Conservation (phyloP, 2,888 invertebrate species). For the Xestia rhomboidea region DNA sequence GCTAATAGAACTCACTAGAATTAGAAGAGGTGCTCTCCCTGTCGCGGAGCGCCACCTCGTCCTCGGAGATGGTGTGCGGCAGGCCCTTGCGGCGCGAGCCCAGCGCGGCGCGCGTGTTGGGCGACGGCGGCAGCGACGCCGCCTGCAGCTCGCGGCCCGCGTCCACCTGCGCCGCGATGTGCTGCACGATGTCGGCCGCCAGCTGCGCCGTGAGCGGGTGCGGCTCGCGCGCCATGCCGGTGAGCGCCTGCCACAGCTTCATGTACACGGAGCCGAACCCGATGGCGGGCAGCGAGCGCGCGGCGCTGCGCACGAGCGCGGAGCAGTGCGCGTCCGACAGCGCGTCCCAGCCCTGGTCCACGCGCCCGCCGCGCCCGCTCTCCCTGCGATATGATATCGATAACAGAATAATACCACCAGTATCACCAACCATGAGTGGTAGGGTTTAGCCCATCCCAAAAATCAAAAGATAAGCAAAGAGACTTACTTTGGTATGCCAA, state of each 20-base stretch:
- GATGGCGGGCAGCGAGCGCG: constrained; percentile 80
- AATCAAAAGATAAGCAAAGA: no score
- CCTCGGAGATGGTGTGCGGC: constrained; percentile 85
- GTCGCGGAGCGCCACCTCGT: constrained; percentile 77
- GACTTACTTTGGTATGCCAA: no score
- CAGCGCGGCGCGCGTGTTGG: constrained; percentile 87
- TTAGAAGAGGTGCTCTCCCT: constrained; percentile 80
- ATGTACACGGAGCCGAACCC: constrained; percentile 95
- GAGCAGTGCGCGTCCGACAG: constrained; percentile 61
- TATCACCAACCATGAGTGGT: no score
- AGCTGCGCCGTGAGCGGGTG: constrained; percentile 95
- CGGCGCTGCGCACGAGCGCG: constrained; percentile 57
- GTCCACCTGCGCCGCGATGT: constrained; percentile 93
- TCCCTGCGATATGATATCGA: constrained; percentile 48
- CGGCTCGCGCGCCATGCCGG: constrained; percentile 95
- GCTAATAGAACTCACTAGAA: constrained; percentile 84
- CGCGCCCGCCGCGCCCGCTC: constrained; percentile 69
- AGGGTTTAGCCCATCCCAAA: no score
- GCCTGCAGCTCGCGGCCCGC: constrained; percentile 68
- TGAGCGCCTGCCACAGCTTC: constrained; percentile 96
- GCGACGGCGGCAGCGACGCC: constrained; percentile 91
- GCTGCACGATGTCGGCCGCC: constrained; percentile 94
- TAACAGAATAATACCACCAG: no score
- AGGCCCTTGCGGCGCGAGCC: constrained; percentile 78
- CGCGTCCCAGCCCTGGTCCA: constrained; percentile 67